phyloP scores from a whole-genome alignment of 2,797 vertebrate genomes.

The Lycodopsis pacificus region DNA sequence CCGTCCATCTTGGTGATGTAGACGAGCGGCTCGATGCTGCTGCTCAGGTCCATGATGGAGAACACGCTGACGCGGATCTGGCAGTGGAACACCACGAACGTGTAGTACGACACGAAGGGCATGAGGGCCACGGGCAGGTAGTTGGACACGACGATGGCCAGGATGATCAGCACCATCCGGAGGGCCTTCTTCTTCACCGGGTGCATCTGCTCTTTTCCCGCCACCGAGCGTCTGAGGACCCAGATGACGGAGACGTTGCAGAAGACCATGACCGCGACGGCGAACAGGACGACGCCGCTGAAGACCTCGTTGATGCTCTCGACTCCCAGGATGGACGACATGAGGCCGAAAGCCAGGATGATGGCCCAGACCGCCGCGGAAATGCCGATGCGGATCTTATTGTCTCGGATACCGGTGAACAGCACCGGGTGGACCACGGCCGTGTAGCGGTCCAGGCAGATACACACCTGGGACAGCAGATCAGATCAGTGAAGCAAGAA shows the following conservation, averaged over 20 bases:
- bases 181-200: constrained; percentile 84
- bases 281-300: constrained; percentile 78
- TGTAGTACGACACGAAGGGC: constrained; percentile 79
- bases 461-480: constrained; percentile 72
- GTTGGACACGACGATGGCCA: constrained; percentile 80
- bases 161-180: constrained; percentile 78
- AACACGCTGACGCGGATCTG: constrained; percentile 77
- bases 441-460: constrained; percentile 83
- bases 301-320: constrained; percentile 70
- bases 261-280: constrained; percentile 82
- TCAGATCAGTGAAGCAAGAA: background rate
- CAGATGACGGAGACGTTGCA: constrained; percentile 84
- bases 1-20: constrained; percentile 81
- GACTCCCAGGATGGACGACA: constrained; percentile 68
- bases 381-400: constrained; percentile 66
- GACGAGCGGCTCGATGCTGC: constrained; percentile 83
- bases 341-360: constrained; percentile 70
- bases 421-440: constrained; percentile 83
- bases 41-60: constrained; percentile 85
- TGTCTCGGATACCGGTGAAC: constrained; percentile 76
- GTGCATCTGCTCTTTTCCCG: constrained; percentile 81
- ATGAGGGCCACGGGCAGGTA: constrained; percentile 83
- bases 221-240: constrained; percentile 80
- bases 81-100: constrained; percentile 68
- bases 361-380: constrained; percentile 73